Conservation (phyloP, 2,113 vertebrate genomes). For the Syrrhaptes paradoxus region DNA sequence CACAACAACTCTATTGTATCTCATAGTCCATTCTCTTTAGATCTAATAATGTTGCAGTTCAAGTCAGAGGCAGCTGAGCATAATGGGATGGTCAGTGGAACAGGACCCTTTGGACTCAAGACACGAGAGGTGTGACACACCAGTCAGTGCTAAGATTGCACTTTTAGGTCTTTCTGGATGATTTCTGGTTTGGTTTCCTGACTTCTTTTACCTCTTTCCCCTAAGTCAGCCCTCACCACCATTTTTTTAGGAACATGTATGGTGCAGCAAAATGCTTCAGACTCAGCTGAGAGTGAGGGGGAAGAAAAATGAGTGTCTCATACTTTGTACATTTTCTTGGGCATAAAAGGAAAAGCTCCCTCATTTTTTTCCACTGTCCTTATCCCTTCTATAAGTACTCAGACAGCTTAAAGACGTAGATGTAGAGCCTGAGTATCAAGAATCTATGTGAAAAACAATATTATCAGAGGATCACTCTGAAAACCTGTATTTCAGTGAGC, state of each 20-base stretch:
- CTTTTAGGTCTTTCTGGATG: neutral
- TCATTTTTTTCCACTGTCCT: neutral
- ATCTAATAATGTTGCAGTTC: neutral
- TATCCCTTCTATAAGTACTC: neutral
- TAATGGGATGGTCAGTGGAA: neutral
- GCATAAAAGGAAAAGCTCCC: neutral
- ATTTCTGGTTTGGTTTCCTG: neutral
- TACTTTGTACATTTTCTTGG: neutral
- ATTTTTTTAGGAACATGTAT: neutral
- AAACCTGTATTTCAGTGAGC: conserved; percentile 40
- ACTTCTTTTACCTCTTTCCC: neutral
- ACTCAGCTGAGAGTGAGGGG: neutral
- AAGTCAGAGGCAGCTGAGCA: neutral
- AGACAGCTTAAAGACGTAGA: conserved; percentile 33
- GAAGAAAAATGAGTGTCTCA: neutral
- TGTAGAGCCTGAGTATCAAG: neutral
- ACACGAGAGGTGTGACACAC: neutral
- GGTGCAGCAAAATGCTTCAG: neutral
- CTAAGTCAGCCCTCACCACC: neutral
- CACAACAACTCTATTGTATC: neutral
- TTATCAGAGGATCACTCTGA: conserved; percentile 21
- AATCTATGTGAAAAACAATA: conserved; percentile 32
- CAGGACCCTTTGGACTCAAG: neutral
- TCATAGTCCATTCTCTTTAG: neutral
- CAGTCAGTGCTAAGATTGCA: neutral